phyloP scores from a whole-genome alignment of 2,888 invertebrate species.

The Pristionchus exspectatus region DNA sequence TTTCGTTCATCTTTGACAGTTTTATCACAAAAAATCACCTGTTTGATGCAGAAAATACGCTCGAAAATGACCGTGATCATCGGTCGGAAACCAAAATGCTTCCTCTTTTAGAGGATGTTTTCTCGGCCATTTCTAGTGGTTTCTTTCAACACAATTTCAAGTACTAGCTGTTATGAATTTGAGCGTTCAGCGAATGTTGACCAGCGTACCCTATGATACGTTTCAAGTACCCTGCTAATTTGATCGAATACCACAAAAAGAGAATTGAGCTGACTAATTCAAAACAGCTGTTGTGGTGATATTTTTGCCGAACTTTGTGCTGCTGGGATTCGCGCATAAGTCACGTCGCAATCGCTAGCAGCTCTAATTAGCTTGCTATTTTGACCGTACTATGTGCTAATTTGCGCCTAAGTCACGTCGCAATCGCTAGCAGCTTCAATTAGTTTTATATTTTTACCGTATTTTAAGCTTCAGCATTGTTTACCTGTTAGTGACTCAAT shows the following conservation, averaged over 20 bases:
- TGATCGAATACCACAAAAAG: not conserved
- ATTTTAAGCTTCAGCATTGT: not conserved
- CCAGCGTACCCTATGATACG: not conserved
- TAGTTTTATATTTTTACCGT: not conserved
- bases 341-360: not conserved
- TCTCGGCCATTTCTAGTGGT: conserved; percentile 2
- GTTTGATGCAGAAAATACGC: not conserved
- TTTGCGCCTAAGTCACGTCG: too few relatives aligned
- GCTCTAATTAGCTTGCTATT: not conserved
- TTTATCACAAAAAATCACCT: not conserved
- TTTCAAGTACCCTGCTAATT: not conserved
- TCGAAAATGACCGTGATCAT: not conserved
- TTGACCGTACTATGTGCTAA: too few relatives aligned
- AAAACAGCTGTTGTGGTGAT: not conserved
- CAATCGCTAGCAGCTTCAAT: not conserved
- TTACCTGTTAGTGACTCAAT: not conserved
- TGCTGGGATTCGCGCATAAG: not conserved
- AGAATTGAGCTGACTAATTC: too few relatives aligned
- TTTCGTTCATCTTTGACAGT: not conserved
- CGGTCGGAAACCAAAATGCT: not conserved
- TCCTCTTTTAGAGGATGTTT: not conserved
- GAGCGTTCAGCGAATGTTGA: not conserved
- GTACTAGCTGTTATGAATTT: not conserved
- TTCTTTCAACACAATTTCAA: conserved; percentile 2
- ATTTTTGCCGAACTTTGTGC: not conserved